A percentile compares a stretch with the other conserved stretches of the same genome.
Conservation (phyloP, 2,113 vertebrate species). For the Elephantulus edwardii region DNA sequence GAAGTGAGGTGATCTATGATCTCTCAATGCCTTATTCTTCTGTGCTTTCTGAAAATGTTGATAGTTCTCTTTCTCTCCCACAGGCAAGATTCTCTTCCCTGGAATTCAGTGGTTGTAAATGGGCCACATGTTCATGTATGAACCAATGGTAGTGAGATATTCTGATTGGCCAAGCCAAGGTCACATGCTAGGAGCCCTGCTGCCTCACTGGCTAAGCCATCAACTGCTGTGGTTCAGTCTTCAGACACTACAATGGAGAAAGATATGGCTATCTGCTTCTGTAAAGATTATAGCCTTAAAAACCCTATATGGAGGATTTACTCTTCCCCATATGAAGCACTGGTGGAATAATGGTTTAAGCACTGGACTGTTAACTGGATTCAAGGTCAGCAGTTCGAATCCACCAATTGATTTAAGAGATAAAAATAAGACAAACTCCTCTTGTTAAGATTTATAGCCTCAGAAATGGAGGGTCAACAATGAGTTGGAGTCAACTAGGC, state of each 20-base stretch:
- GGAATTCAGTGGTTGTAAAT: not conserved
- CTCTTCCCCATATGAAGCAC: too few species aligned
- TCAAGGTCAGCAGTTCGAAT: too few species aligned
- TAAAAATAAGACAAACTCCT: too few species aligned
- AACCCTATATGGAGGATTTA: too few species aligned
- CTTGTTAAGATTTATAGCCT: too few species aligned
- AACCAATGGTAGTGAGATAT: not conserved
- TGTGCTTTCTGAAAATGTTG: not conserved
- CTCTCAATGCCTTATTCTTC: not conserved
- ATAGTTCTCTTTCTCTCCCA: not conserved
- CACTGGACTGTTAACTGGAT: too few species aligned
- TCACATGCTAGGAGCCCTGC: not conserved
- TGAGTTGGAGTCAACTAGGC: too few species aligned
- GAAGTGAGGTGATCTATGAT: not conserved
- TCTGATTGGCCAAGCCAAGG: not conserved
- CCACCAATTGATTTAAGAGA: too few species aligned
- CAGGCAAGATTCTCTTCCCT: not conserved
- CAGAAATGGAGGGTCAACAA: too few species aligned
- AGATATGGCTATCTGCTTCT: not conserved
- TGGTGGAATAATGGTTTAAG: too few species aligned
- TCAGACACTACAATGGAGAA: not conserved
- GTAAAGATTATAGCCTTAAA: not conserved
- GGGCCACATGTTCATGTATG: not conserved
- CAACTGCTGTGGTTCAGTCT: not conserved
- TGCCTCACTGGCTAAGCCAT: not conserved